A percentile compares a stretch with the other conserved stretches of the same genome.
These are phyloP conservation scores for Aleiodes testaceus DNA, from an alignment of 2,888 invertebrate genomes.

Conservation along the genomic window DNA sequence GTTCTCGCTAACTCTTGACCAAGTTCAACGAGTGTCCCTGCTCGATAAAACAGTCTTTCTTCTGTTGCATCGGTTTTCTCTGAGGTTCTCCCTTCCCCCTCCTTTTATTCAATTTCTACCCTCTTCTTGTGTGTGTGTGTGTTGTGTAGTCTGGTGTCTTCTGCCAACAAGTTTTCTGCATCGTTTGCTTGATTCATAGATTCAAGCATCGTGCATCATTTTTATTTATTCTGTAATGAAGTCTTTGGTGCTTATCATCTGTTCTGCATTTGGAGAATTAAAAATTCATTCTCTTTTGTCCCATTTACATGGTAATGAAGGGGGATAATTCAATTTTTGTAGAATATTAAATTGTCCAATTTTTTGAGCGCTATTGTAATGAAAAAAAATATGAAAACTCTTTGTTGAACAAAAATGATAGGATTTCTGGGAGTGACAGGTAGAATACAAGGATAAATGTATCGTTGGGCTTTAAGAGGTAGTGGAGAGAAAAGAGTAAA, in stretches of 20 bases:
- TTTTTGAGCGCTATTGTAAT: not conserved
- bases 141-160: constrained; percentile 3
- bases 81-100: constrained; percentile 26
- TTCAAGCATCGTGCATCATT: constrained; percentile 3
- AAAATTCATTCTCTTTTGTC: no score
- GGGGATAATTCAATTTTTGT: no score
- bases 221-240: constrained; percentile 7
- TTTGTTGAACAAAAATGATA: constrained; percentile 11
- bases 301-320: no score
- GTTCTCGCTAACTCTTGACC: constrained; percentile 61
- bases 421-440: constrained; percentile 29
- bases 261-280: no score
- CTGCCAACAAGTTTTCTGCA: constrained; percentile 17
- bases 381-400: not conserved
- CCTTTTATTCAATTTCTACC: constrained; percentile 18
- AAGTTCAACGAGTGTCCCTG: constrained; percentile 64
- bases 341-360: no score
- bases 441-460: constrained; percentile 31
- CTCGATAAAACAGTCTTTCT: constrained; percentile 70
- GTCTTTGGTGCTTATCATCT: not conserved
- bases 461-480: constrained; percentile 36
- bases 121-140: no score
- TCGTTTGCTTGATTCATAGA: constrained; percentile 10
- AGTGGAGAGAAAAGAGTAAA: constrained; percentile 54
- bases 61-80: constrained; percentile 46